Evolutionary conservation across 2,797 vertebrate species (phyloP).

Genomic region (Clarias pachynema): DNA sequence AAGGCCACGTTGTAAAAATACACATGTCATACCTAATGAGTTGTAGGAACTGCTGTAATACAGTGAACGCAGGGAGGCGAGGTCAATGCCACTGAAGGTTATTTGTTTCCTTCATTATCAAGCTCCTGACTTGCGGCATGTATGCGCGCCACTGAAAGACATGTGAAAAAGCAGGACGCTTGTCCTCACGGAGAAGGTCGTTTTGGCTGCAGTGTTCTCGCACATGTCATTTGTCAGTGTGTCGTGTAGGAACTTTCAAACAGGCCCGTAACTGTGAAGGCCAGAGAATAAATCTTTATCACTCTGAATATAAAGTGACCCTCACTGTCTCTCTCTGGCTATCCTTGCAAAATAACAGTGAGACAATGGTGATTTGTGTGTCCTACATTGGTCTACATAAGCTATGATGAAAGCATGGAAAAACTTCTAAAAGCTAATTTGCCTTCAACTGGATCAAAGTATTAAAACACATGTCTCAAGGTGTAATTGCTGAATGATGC

Average conservation of each 20-base stretch:
- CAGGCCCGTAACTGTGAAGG: constrained; percentile 63
- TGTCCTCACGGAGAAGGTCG: constrained; percentile 65
- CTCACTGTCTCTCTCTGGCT: constrained; percentile 28
- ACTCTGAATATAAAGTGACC: constrained; percentile 68
- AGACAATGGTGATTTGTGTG: constrained; percentile 67
- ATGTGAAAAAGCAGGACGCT: constrained; percentile 51
- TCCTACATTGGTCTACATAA: constrained; percentile 55
- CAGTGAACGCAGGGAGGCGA: neutral
- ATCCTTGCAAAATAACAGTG: constrained; percentile 72
- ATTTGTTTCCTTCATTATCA: constrained; percentile 36
- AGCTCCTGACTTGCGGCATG: constrained; percentile 17
- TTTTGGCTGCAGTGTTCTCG: constrained; percentile 56
- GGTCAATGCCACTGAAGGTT: constrained; percentile 25
- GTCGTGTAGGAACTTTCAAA: constrained; percentile 63
- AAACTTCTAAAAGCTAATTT: constrained; percentile 55
- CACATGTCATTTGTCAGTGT: constrained; percentile 66
- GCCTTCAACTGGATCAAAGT: constrained; percentile 18
- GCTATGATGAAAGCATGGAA: constrained; percentile 64
- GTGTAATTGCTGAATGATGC: neutral
- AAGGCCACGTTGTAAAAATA: neutral
- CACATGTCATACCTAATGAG: neutral
- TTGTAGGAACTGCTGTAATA: neutral
- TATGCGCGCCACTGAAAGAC: constrained; percentile 35
- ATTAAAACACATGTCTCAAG: constrained; percentile 10
- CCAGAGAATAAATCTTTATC: constrained; percentile 77